phyloP scores from a whole-genome alignment of 2,888 invertebrate species.

The Drosophila tanythrix region DNA sequence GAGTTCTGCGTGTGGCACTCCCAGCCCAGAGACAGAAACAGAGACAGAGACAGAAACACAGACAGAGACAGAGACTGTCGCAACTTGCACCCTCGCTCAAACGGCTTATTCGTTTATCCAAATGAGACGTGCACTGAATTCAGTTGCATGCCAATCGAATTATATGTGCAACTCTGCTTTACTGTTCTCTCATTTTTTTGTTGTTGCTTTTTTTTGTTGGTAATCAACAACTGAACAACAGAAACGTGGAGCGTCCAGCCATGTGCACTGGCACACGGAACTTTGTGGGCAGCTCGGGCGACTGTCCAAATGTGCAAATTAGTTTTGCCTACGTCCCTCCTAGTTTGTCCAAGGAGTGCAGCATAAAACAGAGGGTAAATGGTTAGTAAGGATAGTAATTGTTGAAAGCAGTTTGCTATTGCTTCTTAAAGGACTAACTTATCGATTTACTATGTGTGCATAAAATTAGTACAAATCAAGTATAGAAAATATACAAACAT shows the following conservation, averaged over 20 bases:
- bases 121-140: conserved; percentile 52
- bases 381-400: neutral
- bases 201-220: neutral
- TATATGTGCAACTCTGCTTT: conserved; percentile 67
- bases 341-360: neutral
- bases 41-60: neutral
- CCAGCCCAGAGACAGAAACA: conserved; percentile 13
- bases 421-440: neutral
- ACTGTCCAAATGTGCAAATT: neutral
- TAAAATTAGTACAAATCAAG: neutral
- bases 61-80: neutral
- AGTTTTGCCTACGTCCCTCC: neutral
- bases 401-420: neutral
- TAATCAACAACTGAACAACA: conserved; percentile 13
- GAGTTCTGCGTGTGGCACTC: conserved; percentile 32
- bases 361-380: neutral
- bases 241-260: conserved; percentile 28
- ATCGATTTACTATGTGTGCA: neutral
- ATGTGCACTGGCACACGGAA: conserved; percentile 25
- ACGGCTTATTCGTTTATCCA: conserved; percentile 43
- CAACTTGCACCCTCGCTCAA: neutral
- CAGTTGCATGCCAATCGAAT: conserved; percentile 72
- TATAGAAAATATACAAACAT: neutral
- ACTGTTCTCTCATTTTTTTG: neutral
- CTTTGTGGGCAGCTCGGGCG: conserved; percentile 14